Evolutionary conservation across 2,797 vertebrate genomes (phyloP).

Genomic region (Ambastaia sidthimunki): DNA sequence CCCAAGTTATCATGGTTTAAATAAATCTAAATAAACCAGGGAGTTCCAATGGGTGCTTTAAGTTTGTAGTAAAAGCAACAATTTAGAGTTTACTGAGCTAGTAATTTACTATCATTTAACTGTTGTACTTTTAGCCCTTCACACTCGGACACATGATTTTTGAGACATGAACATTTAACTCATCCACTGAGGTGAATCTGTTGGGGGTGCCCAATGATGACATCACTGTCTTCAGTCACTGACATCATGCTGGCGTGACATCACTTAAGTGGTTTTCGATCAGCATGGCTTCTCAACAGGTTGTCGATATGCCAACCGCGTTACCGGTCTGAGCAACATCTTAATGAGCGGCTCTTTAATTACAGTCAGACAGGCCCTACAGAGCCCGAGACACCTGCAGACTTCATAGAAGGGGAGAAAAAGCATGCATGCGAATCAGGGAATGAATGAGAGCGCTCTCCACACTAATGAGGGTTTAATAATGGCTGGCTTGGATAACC

Average conservation of each 20-base stretch:
- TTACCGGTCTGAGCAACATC: slow-evolving; percentile 40
- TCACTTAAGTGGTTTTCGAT: slow-evolving; percentile 44
- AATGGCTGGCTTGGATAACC: slow-evolving; percentile 60
- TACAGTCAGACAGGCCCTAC: slow-evolving; percentile 46
- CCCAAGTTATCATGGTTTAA: neutral
- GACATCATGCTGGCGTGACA: slow-evolving; percentile 32
- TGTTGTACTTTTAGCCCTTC: neutral
- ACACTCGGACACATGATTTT: neutral
- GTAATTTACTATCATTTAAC: neutral
- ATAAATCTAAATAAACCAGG: neutral
- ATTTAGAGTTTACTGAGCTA: neutral
- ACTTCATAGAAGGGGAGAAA: slow-evolving; percentile 35
- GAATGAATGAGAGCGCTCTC: slow-evolving; percentile 50
- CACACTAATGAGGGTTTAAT: slow-evolving; percentile 63
- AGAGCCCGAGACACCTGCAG: slow-evolving; percentile 31
- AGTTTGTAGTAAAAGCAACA: neutral
- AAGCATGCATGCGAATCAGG: slow-evolving; percentile 10
- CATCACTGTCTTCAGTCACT: slow-evolving; percentile 30
- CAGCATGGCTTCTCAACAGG: slow-evolving; percentile 11
- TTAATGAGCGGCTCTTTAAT: slow-evolving; percentile 56
- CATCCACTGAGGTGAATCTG: neutral
- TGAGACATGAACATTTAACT: neutral
- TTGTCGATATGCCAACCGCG: slow-evolving; percentile 46
- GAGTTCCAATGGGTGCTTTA: neutral
- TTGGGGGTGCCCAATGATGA: slow-evolving; percentile 4